Evolutionary conservation across 2,113 vertebrate species (phyloP), one percentile per base, ranked within the genome.

Genomic region (Menura novaehollandiae): DNA sequence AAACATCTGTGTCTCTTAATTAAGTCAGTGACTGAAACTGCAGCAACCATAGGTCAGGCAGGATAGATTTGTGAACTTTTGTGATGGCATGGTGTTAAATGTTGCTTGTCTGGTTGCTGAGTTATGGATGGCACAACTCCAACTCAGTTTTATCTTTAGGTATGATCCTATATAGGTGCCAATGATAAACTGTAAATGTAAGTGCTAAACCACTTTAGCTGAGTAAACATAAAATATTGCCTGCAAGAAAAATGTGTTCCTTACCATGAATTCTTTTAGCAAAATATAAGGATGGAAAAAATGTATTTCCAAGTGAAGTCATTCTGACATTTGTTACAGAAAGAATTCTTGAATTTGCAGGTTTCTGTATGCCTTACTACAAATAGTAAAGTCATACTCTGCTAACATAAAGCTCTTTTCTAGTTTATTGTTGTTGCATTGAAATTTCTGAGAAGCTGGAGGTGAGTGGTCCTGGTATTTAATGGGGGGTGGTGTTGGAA

Each of bases 1-100:
- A 83, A 90, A 79, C 85, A 88, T 84, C 69, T 93, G 94, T 88
- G 89, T 84, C 73, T 95, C 33, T 83, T 86, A 86, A 75, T 95
- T 92, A 87, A 94, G 74, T 69, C 43, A 59, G 3, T 47, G 44
- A 30, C 33, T 91, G 76, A 73, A 94, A 77, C 32, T 90, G 72
- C 43, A 80, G 55, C 35, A 10, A 56, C 21, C 3, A 3, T 22
- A 58, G 86, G n/a, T 80, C 72, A 95, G 71, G 32, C n/a, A 83
- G 46, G 64, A 78, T 88, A 27, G 35, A 72, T 51, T 22, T 78
- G 47, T 75, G 44, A 78, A 33, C 17, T 89, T 44, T 53, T 10
- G 9, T 37, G 10, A 9, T 85, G 26, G 11, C 2, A 4, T 0
- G 16, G 9, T 62, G 28, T 26, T 64, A 28, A 73, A 30, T 6